Evolutionary conservation across 2,797 vertebrate species (phyloP).

Genomic region (Hafferia zeledoni): DNA sequence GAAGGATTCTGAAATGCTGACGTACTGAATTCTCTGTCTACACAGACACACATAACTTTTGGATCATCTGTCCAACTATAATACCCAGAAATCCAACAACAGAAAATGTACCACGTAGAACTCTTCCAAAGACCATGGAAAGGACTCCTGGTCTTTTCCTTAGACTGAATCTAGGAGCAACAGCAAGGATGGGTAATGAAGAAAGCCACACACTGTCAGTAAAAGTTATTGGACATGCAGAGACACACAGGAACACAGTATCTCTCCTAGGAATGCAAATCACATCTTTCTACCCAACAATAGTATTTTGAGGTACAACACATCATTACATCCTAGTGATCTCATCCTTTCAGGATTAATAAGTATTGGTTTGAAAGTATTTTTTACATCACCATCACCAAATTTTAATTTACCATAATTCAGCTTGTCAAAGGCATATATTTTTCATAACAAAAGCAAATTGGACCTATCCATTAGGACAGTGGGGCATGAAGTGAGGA

Average conservation of each 20-base stretch:
- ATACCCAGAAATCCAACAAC: background rate
- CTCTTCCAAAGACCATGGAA: background rate
- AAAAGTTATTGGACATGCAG: background rate
- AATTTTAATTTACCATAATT: background rate
- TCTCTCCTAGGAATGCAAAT: background rate
- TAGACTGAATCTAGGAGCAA: background rate
- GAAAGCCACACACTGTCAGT: background rate
- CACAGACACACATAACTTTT: rapidly evolving
- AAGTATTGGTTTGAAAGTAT: background rate
- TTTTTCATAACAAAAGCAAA: background rate
- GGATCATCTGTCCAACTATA: background rate
- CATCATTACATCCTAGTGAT: background rate
- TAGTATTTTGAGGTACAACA: background rate
- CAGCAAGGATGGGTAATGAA: background rate
- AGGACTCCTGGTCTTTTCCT: background rate
- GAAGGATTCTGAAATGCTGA: background rate
- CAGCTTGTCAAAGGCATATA: background rate
- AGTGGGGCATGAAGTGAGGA: rapidly evolving
- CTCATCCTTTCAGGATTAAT: background rate
- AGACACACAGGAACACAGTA: background rate
- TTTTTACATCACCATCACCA: background rate
- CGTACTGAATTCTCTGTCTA: background rate
- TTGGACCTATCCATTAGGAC: background rate
- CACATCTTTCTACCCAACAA: background rate
- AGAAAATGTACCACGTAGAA: background rate